A percentile compares a stretch with the other conserved stretches of the same genome.
Conservation (phyloP, 2,113 vertebrate species). For the Callionymus lyra region DNA sequence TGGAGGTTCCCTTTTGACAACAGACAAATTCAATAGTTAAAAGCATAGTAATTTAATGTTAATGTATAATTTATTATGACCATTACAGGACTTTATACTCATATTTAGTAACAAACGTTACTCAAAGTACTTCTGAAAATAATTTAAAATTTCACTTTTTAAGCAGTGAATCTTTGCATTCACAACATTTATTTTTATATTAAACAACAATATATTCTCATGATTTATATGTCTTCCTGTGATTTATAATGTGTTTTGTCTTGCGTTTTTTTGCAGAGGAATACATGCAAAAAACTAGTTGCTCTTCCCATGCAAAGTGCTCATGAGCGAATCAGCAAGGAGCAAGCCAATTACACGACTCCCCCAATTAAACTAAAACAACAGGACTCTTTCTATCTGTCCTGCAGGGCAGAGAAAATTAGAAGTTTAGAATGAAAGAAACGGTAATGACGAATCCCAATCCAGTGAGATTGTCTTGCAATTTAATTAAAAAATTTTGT, state of each 20-base stretch:
- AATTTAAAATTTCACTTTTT: no score
- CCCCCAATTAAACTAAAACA: constrained; percentile 69
- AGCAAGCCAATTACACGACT: constrained; percentile 65
- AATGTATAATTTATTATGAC: no score
- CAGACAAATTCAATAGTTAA: no score
- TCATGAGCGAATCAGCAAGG: constrained; percentile 57
- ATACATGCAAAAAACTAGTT: constrained; percentile 2
- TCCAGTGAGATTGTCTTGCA: constrained; percentile 61
- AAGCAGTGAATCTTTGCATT: no score
- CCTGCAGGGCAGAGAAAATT: constrained; percentile 64
- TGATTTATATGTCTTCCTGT: constrained; percentile 7
- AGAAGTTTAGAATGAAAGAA: constrained; percentile 42
- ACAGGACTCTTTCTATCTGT: constrained; percentile 63
- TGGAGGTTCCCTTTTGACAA: no score
- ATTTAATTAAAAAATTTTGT: constrained; percentile 68
- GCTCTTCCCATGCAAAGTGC: constrained; percentile 2
- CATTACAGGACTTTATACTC: no score
- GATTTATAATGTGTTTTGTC: constrained; percentile 43
- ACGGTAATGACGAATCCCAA: constrained; percentile 59
- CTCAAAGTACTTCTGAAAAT: no score
- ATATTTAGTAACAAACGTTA: no score
- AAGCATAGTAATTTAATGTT: no score
- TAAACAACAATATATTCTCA: not conserved
- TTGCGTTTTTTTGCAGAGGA: constrained; percentile 15
- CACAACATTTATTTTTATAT: no score